Evolutionary conservation across 2,113 vertebrate species (phyloP), one percentile per base, ranked within the genome.

Genomic region (Leuciscus idus): DNA sequence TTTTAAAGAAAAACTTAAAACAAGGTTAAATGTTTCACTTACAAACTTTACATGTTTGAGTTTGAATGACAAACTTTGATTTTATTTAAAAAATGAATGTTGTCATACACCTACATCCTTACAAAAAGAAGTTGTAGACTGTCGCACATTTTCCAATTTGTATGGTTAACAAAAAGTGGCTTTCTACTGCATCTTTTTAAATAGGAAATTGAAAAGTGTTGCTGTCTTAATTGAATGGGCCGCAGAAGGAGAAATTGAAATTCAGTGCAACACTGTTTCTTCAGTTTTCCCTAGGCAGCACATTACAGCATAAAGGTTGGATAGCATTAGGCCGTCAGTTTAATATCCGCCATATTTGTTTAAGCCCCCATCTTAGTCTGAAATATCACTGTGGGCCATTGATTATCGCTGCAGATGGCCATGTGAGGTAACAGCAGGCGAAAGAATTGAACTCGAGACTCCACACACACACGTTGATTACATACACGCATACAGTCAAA

Each of bases 361-460:
- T 81, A 64, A 62, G 13, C 78, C 15, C 76, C 36, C 36, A 46
- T 64, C 78, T 64, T 64, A 81, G 59, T 64, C 23, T 81, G 39
- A 28, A 81, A 64, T 46, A 81, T 64, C 78, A 81, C 57, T 0
- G 59, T 39, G 59, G 59, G 13, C n/a, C 36, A 81, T 81, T 81
- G 78, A 81, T 81, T 81, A 81, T 64, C 1, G 4, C 57, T 81
- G 17, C 55, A 62, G 55, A 61, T 43, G 78, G 59, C n/a, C 59
- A 64, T 17, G 39, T 28, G 59, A 64, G 78, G 17, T 81, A 62
- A 80, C 57, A 62, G 57, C 57, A 46, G 57, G 57, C 7, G 55
- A 62, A 39, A 46, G 23, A 26, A 46, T 13, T 17, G 57, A 80
- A 61, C 33, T 36, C 9, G 50, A 9, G 50, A 78, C 28, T 26